These are phyloP conservation scores for Sigmodon hispidus DNA, from an alignment of 2,113 vertebrate species.

Conservation along the genomic window DNA sequence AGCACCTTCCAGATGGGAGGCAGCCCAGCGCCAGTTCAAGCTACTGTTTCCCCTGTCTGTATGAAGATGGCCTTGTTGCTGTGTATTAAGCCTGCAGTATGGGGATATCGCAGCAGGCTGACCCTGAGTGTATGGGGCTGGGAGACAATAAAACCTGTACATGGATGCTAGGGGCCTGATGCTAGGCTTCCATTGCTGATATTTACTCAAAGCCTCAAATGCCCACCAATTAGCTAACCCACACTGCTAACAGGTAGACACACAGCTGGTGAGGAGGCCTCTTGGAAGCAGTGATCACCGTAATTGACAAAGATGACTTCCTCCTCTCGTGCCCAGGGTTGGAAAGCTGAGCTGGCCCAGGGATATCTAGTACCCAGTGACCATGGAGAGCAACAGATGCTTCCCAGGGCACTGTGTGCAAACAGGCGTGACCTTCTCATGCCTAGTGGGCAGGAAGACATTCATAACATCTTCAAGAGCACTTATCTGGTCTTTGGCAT, in stretches of 20 bases:
- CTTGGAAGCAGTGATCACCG: background rate
- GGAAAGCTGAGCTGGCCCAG: background rate
- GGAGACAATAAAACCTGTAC: constrained; percentile 37
- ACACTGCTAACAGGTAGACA: constrained; percentile 39
- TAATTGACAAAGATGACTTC: constrained; percentile 64
- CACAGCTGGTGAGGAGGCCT: constrained; percentile 63
- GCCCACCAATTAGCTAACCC: constrained; percentile 72
- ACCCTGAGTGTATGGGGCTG: fast-evolving
- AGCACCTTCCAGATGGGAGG: background rate
- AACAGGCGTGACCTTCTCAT: constrained; percentile 61
- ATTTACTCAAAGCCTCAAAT: background rate
- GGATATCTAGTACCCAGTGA: constrained; percentile 75
- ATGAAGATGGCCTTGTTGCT: background rate
- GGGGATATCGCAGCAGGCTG: background rate
- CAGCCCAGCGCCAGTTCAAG: fast-evolving
- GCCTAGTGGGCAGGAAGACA: background rate
- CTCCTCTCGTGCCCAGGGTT: constrained; percentile 41
- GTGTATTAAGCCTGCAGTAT: fast-evolving
- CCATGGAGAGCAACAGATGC: constrained; percentile 78
- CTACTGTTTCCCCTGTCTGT: fast-evolving
- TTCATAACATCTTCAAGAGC: fast-evolving
- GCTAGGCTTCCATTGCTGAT: constrained; percentile 5
- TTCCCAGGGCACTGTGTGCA: constrained; percentile 62
- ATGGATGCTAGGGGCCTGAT: background rate
- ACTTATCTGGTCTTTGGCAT: background rate